Conservation (phyloP, 1,140 invertebrate species). For the Lasioglossum albipes region DNA sequence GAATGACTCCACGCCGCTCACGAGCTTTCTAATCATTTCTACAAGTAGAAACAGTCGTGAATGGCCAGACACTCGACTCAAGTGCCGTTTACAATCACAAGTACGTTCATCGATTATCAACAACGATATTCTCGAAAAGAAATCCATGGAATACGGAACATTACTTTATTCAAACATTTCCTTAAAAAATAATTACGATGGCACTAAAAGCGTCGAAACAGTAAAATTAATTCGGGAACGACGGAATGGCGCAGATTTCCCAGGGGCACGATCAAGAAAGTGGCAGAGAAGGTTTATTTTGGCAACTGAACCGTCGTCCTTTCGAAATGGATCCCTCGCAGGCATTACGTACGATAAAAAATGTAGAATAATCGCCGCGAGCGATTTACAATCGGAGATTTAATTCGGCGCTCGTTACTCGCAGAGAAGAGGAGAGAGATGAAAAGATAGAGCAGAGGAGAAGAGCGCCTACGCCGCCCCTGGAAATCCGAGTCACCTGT, state of each 20-base stretch:
- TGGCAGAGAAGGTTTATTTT: constrained; percentile 3
- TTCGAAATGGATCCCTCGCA: not conserved
- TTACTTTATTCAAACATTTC: too few species aligned
- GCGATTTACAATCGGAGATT: not conserved
- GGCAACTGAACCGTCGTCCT: not conserved
- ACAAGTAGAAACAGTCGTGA: not conserved
- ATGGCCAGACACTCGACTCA: not conserved
- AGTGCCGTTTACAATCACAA: not conserved
- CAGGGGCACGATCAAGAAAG: too few species aligned
- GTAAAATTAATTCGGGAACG: too few species aligned
- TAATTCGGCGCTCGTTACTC: not conserved
- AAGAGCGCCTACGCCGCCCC: constrained; percentile 3
- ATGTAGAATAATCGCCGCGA: not conserved
- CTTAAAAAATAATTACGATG: too few species aligned
- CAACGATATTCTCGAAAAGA: not conserved
- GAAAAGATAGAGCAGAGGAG: not conserved
- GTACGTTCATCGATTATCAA: not conserved
- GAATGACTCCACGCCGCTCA: not conserved
- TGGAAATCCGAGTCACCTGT: constrained; percentile 29
- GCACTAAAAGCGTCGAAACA: too few species aligned
- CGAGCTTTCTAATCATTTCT: not conserved
- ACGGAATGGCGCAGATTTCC: too few species aligned
- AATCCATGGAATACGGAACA: not conserved
- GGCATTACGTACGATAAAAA: constrained; percentile 3
- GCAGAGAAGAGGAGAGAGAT: not conserved